Evolutionary conservation across 1,140 invertebrate genomes (phyloP).

Genomic region (Zaprionus nigranus): DNA sequence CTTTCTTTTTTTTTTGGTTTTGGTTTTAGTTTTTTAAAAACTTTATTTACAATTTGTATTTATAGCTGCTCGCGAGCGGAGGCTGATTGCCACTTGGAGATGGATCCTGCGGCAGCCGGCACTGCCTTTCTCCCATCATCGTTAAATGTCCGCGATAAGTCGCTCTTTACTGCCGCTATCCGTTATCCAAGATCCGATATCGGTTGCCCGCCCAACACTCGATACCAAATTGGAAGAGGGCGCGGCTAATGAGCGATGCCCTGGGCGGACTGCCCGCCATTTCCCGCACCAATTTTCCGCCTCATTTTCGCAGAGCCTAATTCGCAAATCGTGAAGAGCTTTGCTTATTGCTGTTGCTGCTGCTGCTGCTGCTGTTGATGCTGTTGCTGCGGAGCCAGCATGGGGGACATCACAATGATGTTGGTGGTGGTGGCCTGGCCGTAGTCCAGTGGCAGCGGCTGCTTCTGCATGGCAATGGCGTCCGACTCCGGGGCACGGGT

Average conservation of each 20-base stretch:
- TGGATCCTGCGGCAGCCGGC: slow-evolving; percentile 42
- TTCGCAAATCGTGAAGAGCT: slow-evolving; percentile 25
- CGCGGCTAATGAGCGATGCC: slow-evolving; percentile 18
- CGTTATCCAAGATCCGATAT: slow-evolving; percentile 23
- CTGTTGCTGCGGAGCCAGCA: slow-evolving; percentile 66
- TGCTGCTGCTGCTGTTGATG: slow-evolving; percentile 56
- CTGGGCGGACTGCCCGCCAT: slow-evolving; percentile 1
- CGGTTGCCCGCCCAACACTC: slow-evolving; percentile 12
- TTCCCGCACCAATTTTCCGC: slow-evolving; percentile 31
- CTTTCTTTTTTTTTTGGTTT: slow-evolving; percentile 28
- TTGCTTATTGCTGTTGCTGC: slow-evolving; percentile 46
- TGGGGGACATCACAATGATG: slow-evolving; percentile 81
- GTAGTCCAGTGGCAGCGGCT: slow-evolving; percentile 57
- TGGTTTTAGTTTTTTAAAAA: slow-evolving; percentile 67
- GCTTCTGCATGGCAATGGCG: slow-evolving; percentile 69
- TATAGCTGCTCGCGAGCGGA: slow-evolving; percentile 51
- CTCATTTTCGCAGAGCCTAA: slow-evolving; percentile 44
- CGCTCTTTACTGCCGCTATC: slow-evolving; percentile 4
- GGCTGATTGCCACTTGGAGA: slow-evolving; percentile 41
- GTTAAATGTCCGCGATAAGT: slow-evolving; percentile 6
- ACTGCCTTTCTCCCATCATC: slow-evolving; percentile 46
- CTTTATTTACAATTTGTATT: slow-evolving; percentile 82
- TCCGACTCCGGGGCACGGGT: slow-evolving; percentile 68
- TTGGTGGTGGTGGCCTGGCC: slow-evolving; percentile 66
- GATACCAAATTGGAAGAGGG: slow-evolving; percentile 14